Evolutionary conservation across 1,140 invertebrate genomes (phyloP).

Genomic region (Pantala flavescens): DNA sequence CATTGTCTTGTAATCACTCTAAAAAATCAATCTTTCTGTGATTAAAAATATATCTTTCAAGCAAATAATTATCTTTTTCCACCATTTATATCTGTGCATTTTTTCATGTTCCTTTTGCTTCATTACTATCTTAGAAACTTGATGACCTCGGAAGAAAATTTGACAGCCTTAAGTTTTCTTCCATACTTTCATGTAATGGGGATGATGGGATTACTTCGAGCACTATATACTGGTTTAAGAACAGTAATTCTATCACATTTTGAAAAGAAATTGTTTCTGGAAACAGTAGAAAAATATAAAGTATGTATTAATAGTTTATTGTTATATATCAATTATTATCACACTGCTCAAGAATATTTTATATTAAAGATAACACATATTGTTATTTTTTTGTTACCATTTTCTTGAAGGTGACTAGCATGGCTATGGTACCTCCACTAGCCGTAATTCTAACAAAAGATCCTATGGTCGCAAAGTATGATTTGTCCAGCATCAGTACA

Average conservation of each 20-base stretch:
- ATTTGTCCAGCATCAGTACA: conserved; percentile 14
- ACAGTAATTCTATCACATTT: conserved; percentile 53
- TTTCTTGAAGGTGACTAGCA: conserved; percentile 22
- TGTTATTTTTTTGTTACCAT: neutral
- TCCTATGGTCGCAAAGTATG: conserved; percentile 17
- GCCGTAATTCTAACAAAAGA: conserved; percentile 24
- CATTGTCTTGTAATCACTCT: too few relatives aligned
- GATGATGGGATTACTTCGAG: conserved; percentile 38
- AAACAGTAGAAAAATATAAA: conserved; percentile 49
- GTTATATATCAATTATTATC: too few relatives aligned
- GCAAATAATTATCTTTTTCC: too few relatives aligned
- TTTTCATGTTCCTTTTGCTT: too few relatives aligned
- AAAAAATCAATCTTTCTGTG: too few relatives aligned
- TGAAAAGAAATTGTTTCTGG: conserved; percentile 52
- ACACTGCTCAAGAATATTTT: too few relatives aligned
- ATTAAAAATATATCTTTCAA: too few relatives aligned
- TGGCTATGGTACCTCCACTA: conserved; percentile 27
- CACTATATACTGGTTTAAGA: conserved; percentile 40
- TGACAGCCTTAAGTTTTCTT: conserved; percentile 34
- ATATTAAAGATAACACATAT: too few relatives aligned
- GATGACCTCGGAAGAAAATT: too few relatives aligned
- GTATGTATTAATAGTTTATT: conserved; percentile 27
- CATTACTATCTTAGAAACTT: too few relatives aligned
- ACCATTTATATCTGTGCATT: too few relatives aligned
- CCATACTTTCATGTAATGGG: conserved; percentile 60